Evolutionary conservation across 2,888 invertebrate species (phyloP).

Genomic region (Lacanobia oleracea): DNA sequence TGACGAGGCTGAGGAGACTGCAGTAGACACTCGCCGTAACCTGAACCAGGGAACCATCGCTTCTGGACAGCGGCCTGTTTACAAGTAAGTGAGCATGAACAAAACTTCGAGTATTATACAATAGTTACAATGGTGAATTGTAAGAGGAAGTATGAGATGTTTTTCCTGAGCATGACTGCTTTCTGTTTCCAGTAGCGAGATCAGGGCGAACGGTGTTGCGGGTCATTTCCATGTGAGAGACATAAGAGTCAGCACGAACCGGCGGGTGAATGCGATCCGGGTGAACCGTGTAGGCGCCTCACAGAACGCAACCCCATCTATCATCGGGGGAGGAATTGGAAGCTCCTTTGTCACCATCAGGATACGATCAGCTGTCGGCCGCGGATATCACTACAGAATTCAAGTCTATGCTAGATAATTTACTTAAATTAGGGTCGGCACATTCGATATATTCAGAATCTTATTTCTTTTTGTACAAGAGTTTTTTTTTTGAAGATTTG

Average conservation of each 20-base stretch:
- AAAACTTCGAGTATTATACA: not conserved
- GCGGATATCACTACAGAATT: conserved; percentile 28
- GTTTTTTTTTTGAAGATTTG: no score
- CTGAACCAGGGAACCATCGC: conserved; percentile 2
- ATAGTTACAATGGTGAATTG: not conserved
- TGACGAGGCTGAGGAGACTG: not conserved
- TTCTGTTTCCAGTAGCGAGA: not conserved
- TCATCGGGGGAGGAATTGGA: conserved; percentile 25
- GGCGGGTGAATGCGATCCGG: conserved; percentile 19
- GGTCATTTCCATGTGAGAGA: not conserved
- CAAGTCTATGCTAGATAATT: conserved; percentile 11
- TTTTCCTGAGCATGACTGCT: not conserved
- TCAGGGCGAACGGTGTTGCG: not conserved
- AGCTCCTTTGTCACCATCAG: conserved; percentile 19
- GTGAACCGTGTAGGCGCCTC: conserved; percentile 12
- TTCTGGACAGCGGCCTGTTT: not conserved
- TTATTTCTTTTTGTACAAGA: no score
- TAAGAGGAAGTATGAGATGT: not conserved
- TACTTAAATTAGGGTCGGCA: not conserved
- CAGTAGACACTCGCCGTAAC: conserved; percentile 8
- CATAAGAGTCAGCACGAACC: not conserved
- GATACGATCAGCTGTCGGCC: conserved; percentile 23
- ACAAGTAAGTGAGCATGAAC: not conserved
- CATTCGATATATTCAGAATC: no score
- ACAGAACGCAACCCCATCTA: conserved; percentile 18